phyloP scores from a whole-genome alignment of 2,888 invertebrate genomes.

The Apodemia duryi region DNA sequence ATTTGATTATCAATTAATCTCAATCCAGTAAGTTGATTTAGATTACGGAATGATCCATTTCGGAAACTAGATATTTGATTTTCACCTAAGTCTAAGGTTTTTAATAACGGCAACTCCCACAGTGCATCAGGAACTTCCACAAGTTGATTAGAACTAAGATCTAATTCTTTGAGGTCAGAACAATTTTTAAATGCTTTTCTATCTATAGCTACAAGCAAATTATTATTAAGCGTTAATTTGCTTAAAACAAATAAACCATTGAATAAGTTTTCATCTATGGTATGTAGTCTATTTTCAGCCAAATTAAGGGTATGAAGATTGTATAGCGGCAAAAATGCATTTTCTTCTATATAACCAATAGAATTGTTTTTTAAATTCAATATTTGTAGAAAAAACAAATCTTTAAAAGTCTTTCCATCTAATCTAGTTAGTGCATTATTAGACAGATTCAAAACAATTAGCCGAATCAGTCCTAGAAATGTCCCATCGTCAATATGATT shows the following conservation, averaged over 20 bases:
- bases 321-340: slow-evolving; percentile 91
- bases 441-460: slow-evolving; percentile 91
- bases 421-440: slow-evolving; percentile 92
- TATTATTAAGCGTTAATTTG: slow-evolving; percentile 91
- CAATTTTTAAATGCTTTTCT: slow-evolving; percentile 91
- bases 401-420: slow-evolving; percentile 91
- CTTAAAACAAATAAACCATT: slow-evolving; percentile 91
- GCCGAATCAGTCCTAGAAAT: slow-evolving; percentile 89
- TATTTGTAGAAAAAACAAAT: slow-evolving; percentile 91
- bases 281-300: slow-evolving; percentile 91
- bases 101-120: slow-evolving; percentile 88
- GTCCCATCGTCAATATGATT: slow-evolving; percentile 91
- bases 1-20: slow-evolving; percentile 94
- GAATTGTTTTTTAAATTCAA: slow-evolving; percentile 92
- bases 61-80: slow-evolving; percentile 91
- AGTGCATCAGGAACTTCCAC: slow-evolving; percentile 90
- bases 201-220: slow-evolving; percentile 88
- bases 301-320: slow-evolving; percentile 93
- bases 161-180: slow-evolving; percentile 92
- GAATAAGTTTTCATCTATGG: slow-evolving; percentile 88
- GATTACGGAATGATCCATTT: slow-evolving; percentile 91
- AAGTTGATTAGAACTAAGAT: slow-evolving; percentile 92
- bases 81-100: slow-evolving; percentile 94
- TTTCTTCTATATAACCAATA: slow-evolving; percentile 92
- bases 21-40: slow-evolving; percentile 92